Evolutionary conservation across 64 coral and sea anemone species (phyloP).

Genomic region (Trachythela sp.): DNA sequence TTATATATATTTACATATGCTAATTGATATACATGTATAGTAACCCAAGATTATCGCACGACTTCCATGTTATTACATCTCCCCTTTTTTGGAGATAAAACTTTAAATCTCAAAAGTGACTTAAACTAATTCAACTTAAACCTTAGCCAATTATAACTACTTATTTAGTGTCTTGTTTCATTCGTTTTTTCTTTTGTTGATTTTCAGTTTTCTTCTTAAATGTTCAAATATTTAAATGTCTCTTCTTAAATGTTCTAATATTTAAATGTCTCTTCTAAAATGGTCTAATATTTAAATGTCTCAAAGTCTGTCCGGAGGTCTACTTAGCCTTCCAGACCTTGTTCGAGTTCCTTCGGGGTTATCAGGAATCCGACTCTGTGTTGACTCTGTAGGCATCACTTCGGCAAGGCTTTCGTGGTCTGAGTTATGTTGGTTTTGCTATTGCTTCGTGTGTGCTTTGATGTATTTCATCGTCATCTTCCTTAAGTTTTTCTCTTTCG

Average conservation of each 20-base stretch:
- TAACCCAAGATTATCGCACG: background rate
- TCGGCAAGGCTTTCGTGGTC: background rate
- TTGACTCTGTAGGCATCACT: too few species aligned
- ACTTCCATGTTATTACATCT: background rate
- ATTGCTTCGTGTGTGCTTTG: background rate
- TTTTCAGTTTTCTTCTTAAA: too few species aligned
- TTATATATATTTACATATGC: background rate
- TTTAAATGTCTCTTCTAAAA: background rate
- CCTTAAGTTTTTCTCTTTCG: background rate
- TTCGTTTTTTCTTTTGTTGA: background rate
- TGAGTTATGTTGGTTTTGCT: background rate
- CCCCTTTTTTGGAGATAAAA: background rate
- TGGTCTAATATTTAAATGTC: background rate
- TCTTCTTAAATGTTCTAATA: background rate
- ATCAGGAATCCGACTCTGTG: too few species aligned
- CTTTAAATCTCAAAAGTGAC: too few species aligned
- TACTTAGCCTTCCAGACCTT: too few species aligned
- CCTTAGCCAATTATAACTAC: background rate
- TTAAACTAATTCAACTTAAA: background rate
- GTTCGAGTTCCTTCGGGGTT: too few species aligned
- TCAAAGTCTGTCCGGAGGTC: background rate
- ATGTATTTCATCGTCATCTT: background rate
- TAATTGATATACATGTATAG: background rate
- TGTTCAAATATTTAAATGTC: background rate
- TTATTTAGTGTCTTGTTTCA: too few species aligned